Conservation (phyloP, 2,797 vertebrate genomes). For the Falco peregrinus region DNA sequence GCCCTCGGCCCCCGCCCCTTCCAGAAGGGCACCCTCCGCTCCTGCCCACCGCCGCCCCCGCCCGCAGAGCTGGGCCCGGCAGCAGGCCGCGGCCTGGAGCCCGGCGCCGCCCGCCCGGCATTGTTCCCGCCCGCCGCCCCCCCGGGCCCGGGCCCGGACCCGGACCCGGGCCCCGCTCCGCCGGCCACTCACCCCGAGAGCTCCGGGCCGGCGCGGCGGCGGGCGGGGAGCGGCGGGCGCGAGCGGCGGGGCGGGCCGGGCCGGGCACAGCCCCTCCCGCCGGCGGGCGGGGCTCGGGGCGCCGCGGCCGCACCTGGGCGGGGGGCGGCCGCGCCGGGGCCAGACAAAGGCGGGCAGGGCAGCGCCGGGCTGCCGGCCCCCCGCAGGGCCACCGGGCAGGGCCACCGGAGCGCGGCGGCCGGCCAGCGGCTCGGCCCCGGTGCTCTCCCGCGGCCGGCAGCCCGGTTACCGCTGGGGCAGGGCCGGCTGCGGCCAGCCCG, state of each 20-base stretch:
- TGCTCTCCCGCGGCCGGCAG: not conserved
- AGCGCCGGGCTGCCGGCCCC: not conserved
- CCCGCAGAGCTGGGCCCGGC: not conserved
- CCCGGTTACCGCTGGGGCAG: not conserved
- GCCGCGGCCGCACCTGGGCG: constrained; percentile 17
- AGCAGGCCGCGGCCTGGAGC: not conserved
- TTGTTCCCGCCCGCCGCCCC: not conserved
- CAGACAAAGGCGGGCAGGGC: constrained; percentile 50
- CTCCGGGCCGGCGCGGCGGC: not conserved
- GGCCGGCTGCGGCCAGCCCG: not conserved
- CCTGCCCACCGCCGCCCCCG: not conserved
- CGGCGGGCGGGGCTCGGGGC: constrained; percentile 4
- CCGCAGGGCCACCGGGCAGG: too few relatives aligned
- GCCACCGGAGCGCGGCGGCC: not conserved
- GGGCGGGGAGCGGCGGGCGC: not conserved
- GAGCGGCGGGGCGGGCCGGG: not conserved
- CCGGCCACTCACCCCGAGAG: not conserved
- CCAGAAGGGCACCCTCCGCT: not conserved
- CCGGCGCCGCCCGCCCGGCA: not conserved
- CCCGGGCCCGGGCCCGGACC: not conserved
- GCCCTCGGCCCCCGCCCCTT: not conserved
- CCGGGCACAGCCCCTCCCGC: not conserved
- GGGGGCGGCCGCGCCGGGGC: constrained; percentile 7
- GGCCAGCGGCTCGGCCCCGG: not conserved
- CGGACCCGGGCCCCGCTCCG: not conserved